Base-by-base conservation (phyloP, 1,140 invertebrate species). In the Drosophila dunni region DNA sequence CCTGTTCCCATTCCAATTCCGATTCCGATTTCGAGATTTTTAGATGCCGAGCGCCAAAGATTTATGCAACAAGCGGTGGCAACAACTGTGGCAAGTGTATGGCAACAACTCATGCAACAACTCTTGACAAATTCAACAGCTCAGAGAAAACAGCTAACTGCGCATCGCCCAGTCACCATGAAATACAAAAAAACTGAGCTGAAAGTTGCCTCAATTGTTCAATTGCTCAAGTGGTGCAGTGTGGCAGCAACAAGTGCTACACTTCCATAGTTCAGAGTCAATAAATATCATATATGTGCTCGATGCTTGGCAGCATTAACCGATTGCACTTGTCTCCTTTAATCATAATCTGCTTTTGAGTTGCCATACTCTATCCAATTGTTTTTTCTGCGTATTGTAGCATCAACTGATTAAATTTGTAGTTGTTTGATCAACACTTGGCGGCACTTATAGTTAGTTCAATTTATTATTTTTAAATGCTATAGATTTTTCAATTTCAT, bases 41-140 rank as follows among this genome's bases (percentile, higher is more conserved):
- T 5, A 29, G 24, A 29, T 29, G 3, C 24, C 24, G 24, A 29
- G 24, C 24, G 24, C 24, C 24, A 29, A 29, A 58, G 64, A 73
- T 62, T 61, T 58, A 78, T 77, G 65, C 74, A 57, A 17, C 48
- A 17, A 8, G 38, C 24, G 6, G n/a, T 34, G 29, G 53, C 34
- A 33, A 15, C 48, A 51, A 51, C 46, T 50, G 6, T 6, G 48
- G 33, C 50, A 34, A 15, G 11, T 40, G 38, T 40, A 20, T 3
- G 40, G 40, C 40, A 42, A 42, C 11, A 42, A 42, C 34, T 57
- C 24, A 29, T 29, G 20, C 34, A 57, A 20, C 1, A 20, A 20
- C 20, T 42, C n/a, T 42, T 42, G 48, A 70, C 62, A 42, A 72
- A 72, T 66, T 36, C 29, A 29, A 20, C 50, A 9, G 40, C 38